Percentiles rank a stretch among this genome's conserved stretches.
Conservation (phyloP, 2,113 vertebrate genomes). For the Neoarius graeffei region DNA sequence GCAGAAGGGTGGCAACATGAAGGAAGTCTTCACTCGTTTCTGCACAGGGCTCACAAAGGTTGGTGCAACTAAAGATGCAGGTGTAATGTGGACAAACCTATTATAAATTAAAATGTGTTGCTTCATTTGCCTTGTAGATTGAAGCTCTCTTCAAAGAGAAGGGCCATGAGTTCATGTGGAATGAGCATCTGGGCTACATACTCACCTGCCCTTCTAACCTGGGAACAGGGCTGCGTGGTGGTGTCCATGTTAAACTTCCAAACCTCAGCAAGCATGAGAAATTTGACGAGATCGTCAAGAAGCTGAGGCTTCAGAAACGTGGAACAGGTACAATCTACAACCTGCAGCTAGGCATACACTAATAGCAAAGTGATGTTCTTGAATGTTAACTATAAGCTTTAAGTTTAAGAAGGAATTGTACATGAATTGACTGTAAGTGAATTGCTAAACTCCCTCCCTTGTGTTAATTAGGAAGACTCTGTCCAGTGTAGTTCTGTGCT, state of each 20-base stretch:
- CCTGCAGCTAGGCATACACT: neutral
- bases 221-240: constrained; percentile 89
- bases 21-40: no score
- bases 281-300: constrained; percentile 87
- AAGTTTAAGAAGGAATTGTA: neutral
- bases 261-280: constrained; percentile 87
- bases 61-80: no score
- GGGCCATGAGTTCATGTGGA: no score
- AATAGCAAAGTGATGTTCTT: neutral
- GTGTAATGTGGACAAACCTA: no score
- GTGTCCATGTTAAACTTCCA: constrained; percentile 91
- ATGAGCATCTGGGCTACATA: no score
- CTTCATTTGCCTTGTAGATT: no score
- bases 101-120: no score
- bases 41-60: no score
- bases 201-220: constrained; percentile 85
- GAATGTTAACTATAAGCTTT: no score
- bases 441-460: neutral
- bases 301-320: constrained; percentile 90
- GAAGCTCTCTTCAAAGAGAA: no score
- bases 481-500: no score
- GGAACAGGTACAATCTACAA: constrained; percentile 82
- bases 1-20: no score
- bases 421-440: neutral
- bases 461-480: neutral